Conservation (phyloP, 2,888 invertebrate genomes). For the Andrena haemorrhoa region DNA sequence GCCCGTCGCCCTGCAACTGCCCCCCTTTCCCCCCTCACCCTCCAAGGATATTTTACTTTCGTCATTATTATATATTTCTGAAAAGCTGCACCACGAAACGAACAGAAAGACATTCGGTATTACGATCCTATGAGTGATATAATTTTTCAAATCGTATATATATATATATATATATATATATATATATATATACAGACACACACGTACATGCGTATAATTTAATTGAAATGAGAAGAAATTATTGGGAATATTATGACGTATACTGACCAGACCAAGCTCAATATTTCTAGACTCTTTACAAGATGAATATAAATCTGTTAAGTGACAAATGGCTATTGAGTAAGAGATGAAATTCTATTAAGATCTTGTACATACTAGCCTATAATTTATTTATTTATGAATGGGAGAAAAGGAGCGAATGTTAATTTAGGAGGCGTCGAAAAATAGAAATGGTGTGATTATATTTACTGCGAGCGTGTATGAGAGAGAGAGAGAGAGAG, state of each 20-base stretch:
- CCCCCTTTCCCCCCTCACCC: background rate
- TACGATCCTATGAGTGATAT: slow-evolving; percentile 35
- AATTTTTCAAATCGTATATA: slow-evolving; percentile 50
- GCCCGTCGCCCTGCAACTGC: slow-evolving; percentile 6
- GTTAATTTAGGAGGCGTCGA: slow-evolving; percentile 23
- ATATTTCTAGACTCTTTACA: slow-evolving; percentile 85
- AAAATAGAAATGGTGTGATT: slow-evolving; percentile 31
- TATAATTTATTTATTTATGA: slow-evolving; percentile 82
- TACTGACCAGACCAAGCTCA: slow-evolving; percentile 85
- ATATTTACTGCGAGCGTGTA: slow-evolving; percentile 28
- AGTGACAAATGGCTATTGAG: slow-evolving; percentile 78
- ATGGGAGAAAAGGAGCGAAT: slow-evolving; percentile 66
- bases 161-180: slow-evolving; percentile 21
- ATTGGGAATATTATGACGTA: slow-evolving; percentile 78
- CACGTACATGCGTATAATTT: slow-evolving; percentile 62
- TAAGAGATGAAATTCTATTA: slow-evolving; percentile 72
- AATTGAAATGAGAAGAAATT: slow-evolving; percentile 63
- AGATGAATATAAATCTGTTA: slow-evolving; percentile 78
- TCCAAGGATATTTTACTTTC: background rate
- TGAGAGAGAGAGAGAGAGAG: slow-evolving; percentile 39
- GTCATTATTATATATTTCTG: slow-evolving; percentile 48
- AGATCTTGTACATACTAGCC: slow-evolving; percentile 82
- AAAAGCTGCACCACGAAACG: slow-evolving; percentile 63
- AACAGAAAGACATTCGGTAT: slow-evolving; percentile 52
- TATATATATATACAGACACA: slow-evolving; percentile 20